Evolutionary conservation across 2,797 vertebrate species (phyloP).

Genomic region (Phoxinus dragarum): DNA sequence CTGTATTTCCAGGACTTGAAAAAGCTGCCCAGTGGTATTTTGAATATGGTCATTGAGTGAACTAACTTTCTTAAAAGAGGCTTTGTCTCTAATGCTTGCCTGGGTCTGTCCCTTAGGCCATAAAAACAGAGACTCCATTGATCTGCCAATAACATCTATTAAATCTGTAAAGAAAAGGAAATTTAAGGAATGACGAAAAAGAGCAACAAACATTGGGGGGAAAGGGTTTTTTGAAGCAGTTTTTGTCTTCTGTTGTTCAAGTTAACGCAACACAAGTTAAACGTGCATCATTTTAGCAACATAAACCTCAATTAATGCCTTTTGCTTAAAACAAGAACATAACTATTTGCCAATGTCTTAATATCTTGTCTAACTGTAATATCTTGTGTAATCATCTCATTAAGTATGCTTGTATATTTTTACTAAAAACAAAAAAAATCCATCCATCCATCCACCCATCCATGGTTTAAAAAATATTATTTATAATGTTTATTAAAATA

Average conservation of each 20-base stretch:
- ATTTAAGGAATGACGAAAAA: neutral
- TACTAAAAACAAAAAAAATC: too few relatives aligned
- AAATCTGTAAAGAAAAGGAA: neutral
- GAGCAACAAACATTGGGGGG: neutral
- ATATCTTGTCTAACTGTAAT: too few relatives aligned
- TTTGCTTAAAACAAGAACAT: too few relatives aligned
- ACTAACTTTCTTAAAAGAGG: neutral
- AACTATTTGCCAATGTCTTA: too few relatives aligned
- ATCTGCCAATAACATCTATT: neutral
- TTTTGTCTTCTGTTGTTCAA: neutral
- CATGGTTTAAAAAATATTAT: too few relatives aligned
- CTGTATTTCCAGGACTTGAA: neutral
- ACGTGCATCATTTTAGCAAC: neutral
- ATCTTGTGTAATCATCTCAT: too few relatives aligned
- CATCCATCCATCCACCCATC: too few relatives aligned
- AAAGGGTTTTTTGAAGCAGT: neutral
- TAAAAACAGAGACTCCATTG: neutral
- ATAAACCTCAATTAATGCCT: too few relatives aligned
- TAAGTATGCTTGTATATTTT: too few relatives aligned
- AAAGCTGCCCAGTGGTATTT: neutral
- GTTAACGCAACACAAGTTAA: neutral
- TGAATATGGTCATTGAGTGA: neutral
- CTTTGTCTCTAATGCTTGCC: slow-evolving; percentile 9
- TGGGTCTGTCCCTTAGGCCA: slow-evolving; percentile 9
- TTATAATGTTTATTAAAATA: too few relatives aligned